Conservation (phyloP, 2,797 vertebrate species). For the Nyctalus aviator region DNA sequence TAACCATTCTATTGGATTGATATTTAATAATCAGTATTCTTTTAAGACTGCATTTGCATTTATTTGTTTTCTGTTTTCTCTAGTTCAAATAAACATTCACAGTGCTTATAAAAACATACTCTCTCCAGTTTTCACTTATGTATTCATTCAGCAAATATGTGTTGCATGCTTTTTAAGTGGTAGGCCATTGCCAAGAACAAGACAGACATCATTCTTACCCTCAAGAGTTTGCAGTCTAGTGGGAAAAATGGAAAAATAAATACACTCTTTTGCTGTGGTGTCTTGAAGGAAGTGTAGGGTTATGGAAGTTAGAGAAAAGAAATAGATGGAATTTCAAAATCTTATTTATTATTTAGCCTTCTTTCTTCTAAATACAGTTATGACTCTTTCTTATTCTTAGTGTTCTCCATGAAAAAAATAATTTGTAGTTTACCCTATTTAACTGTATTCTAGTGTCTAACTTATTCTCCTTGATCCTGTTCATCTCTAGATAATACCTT, state of each 20-base stretch:
- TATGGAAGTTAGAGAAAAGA: not conserved
- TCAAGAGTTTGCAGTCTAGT: not conserved
- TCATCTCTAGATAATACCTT: constrained; percentile 10
- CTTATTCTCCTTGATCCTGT: not conserved
- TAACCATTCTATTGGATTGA: not conserved
- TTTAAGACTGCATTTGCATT: not conserved
- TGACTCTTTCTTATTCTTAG: not conserved
- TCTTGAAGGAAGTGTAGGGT: not conserved
- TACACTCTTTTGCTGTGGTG: not conserved
- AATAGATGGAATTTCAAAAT: not conserved
- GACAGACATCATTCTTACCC: not conserved
- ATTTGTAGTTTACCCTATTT: constrained; percentile 4
- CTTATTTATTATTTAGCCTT: not conserved
- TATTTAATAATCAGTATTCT: not conserved
- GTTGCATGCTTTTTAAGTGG: constrained; percentile 23
- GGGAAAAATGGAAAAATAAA: not conserved
- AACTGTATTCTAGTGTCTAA: constrained; percentile 1
- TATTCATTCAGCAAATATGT: not conserved
- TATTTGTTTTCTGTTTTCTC: constrained; percentile 28
- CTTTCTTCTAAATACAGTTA: constrained; percentile 9
- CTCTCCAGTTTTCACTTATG: not conserved
- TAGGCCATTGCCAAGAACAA: not conserved
- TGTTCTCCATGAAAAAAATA: not conserved
- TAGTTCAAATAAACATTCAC: not conserved
- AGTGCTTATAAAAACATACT: not conserved